phyloP scores from a whole-genome alignment of 1,140 invertebrate species.

The Drosophila obscura region DNA sequence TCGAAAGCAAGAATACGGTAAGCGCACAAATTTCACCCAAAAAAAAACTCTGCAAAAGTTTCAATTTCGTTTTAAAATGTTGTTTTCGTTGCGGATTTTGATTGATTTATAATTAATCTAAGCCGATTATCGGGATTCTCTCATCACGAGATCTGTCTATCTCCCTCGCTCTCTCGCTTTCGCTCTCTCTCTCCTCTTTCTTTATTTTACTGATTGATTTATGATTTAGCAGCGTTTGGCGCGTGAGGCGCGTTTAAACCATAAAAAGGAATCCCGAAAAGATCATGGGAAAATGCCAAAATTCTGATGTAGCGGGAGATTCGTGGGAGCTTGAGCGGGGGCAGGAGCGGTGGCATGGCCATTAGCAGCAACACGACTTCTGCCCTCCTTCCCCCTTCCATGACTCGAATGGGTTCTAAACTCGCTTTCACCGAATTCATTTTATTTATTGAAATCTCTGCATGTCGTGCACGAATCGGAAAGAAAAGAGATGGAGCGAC shows the following conservation, averaged over 20 bases:
- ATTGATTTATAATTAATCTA: constrained; percentile 28
- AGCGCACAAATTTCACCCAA: constrained; percentile 5
- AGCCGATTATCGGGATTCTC: background rate
- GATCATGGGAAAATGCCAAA: constrained; percentile 38
- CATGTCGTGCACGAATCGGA: constrained; percentile 72
- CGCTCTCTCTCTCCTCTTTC: background rate
- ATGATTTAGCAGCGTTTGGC: constrained; percentile 9
- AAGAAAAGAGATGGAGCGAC: constrained; percentile 29
- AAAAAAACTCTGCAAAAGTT: constrained; percentile 16
- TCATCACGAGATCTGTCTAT: background rate
- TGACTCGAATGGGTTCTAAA: constrained; percentile 31
- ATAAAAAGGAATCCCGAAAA: constrained; percentile 15
- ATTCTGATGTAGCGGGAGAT: too few species aligned
- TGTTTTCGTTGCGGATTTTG: constrained; percentile 23
- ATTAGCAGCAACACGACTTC: constrained; percentile 72
- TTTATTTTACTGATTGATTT: constrained; percentile 39
- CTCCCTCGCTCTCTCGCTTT: background rate
- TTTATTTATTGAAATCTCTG: constrained; percentile 80
- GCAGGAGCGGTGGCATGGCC: constrained; percentile 15
- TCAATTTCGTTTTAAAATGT: constrained; percentile 30
- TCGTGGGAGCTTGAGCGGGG: background rate
- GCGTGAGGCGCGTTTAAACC: constrained; percentile 28
- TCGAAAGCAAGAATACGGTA: constrained; percentile 63
- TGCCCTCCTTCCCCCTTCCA: background rate
- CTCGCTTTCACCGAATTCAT: constrained; percentile 78